Percentiles rank a stretch among this genome's conserved stretches.
These are phyloP conservation scores for Sinotaia quadrata DNA, from an alignment of 2,888 invertebrate genomes.

Conservation along the genomic window DNA sequence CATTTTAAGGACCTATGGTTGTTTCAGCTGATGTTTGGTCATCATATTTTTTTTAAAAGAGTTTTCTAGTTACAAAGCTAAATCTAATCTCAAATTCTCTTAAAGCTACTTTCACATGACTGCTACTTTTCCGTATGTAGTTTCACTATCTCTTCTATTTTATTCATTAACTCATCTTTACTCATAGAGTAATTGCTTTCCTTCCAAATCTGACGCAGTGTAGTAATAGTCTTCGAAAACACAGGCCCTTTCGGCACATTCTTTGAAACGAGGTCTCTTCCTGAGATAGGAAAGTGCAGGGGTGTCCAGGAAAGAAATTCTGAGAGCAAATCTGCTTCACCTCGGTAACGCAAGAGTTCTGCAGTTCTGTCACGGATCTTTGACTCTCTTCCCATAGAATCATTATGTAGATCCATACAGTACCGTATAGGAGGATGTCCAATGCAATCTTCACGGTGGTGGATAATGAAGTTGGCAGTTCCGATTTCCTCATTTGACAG, in stretches of 20 bases:
- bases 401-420: slow-evolving; percentile 63
- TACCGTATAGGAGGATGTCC: slow-evolving; percentile 73
- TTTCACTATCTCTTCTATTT: too few species aligned
- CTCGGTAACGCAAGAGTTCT: slow-evolving; percentile 87
- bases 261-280: slow-evolving; percentile 77
- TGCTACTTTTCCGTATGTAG: too few species aligned
- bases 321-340: slow-evolving; percentile 77
- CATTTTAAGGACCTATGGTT: too few species aligned
- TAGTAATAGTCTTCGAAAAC: slow-evolving; percentile 81
- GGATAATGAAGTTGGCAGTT: slow-evolving; percentile 83
- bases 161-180: slow-evolving; percentile 80
- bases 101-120: too few species aligned
- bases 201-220: slow-evolving; percentile 86
- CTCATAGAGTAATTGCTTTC: slow-evolving; percentile 82
- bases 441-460: slow-evolving; percentile 77
- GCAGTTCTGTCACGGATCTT: slow-evolving; percentile 79
- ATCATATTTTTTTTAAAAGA: too few species aligned
- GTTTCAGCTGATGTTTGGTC: too few species aligned
- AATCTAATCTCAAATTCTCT: too few species aligned
- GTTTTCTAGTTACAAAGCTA: too few species aligned
- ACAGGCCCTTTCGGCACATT: slow-evolving; percentile 72
- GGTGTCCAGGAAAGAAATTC: slow-evolving; percentile 82
- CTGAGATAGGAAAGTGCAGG: slow-evolving; percentile 84
- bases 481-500: slow-evolving; percentile 89
- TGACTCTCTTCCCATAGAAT: slow-evolving; percentile 73